These are phyloP conservation scores for Trematomus loennbergii DNA, from an alignment of 2,113 vertebrate genomes.

Conservation along the genomic window DNA sequence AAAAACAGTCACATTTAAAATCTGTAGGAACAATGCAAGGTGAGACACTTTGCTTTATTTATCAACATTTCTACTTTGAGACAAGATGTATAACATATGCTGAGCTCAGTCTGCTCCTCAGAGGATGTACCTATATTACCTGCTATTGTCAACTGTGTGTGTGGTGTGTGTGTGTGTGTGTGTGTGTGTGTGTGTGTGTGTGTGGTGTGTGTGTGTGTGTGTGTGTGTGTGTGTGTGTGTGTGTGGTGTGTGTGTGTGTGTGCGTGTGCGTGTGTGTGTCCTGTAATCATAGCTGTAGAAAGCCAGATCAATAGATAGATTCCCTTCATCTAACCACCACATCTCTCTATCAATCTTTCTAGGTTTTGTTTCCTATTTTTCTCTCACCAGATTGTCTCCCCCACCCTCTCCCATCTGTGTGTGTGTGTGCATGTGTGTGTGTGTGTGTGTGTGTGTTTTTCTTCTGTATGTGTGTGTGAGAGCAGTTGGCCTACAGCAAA, in stretches of 20 bases:
- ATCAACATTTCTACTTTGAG: neutral
- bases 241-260: too few species aligned
- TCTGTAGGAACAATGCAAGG: neutral
- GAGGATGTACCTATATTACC: neutral
- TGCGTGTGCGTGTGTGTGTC: too few species aligned
- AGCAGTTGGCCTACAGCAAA: conserved; percentile 76
- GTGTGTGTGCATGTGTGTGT: conserved; percentile 19
- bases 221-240: too few species aligned
- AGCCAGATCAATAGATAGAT: neutral
- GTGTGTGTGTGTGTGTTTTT: neutral
- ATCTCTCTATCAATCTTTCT: conserved; percentile 35
- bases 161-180: too few species aligned
- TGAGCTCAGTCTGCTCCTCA: neutral
- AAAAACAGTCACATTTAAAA: neutral
- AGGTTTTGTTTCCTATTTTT: conserved; percentile 51
- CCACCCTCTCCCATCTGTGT: conserved; percentile 58
- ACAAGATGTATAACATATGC: neutral
- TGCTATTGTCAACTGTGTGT: neutral
- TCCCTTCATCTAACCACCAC: conserved; percentile 11
- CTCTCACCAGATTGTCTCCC: conserved; percentile 70
- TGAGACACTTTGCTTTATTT: neutral
- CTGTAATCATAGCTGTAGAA: too few species aligned
- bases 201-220: too few species aligned
- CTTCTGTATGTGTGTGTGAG: neutral
- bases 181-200: too few species aligned